Evolutionary conservation across 2,797 vertebrate genomes (phyloP).

Genomic region (Otolemur crassicaudatus): DNA sequence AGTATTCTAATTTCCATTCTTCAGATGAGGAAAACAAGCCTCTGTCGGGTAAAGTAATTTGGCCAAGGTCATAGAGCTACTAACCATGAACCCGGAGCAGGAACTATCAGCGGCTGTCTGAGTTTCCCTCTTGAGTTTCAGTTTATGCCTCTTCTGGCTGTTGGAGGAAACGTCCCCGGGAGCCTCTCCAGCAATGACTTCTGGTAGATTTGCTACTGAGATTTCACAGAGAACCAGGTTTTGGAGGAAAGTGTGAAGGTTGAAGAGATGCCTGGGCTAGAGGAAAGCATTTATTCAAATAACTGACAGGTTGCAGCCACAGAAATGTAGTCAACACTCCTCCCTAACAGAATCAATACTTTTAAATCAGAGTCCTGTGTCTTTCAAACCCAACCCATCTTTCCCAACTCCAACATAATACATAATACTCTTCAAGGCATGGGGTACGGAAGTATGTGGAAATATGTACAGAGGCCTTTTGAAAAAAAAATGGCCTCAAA

Average conservation of each 20-base stretch:
- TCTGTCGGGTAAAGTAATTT: background rate
- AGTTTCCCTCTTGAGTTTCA: background rate
- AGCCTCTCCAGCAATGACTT: conserved; percentile 60
- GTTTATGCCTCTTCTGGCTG: background rate
- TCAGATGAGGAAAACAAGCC: background rate
- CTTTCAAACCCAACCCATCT: conserved; percentile 49
- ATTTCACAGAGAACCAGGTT: conserved; percentile 37
- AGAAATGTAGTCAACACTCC: conserved; percentile 71
- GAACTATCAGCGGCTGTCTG: background rate
- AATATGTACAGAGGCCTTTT: conserved; percentile 61
- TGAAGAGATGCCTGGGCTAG: background rate
- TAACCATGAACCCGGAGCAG: background rate
- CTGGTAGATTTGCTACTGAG: conserved; percentile 65
- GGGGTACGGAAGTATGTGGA: conserved; percentile 53
- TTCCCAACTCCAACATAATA: conserved; percentile 67
- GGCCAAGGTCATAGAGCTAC: background rate
- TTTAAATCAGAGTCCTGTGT: conserved; percentile 75
- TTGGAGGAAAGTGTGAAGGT: conserved; percentile 55
- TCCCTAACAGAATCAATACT: conserved; percentile 73
- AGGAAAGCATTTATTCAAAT: conserved; percentile 73
- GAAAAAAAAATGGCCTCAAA: conserved; percentile 80
- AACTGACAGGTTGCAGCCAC: conserved; percentile 67
- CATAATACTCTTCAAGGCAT: conserved; percentile 27
- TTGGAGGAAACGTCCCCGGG: conserved; percentile 28
- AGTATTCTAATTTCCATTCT: background rate